Base-by-base conservation (phyloP, 2,888 invertebrate species). In the Xanthia togata region DNA sequence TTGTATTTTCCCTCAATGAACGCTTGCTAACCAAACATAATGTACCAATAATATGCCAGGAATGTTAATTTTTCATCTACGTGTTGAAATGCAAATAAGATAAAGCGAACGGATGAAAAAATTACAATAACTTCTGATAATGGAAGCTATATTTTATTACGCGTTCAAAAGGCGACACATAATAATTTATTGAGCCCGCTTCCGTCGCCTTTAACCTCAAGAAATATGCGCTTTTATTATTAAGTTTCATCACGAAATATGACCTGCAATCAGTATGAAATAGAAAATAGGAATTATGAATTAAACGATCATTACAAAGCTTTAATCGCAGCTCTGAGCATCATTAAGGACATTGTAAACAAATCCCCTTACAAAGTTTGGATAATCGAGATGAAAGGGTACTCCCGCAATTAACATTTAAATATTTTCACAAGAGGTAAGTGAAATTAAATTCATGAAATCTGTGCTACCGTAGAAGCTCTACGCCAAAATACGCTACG, bases 321-420 rank as follows among this genome's bases (percentile, higher is more conserved):
- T 91, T 92, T 92, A 91, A 93, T 90, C 90, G 86, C 85, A 79
- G 89, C 86, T 86, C 85, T 85, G 84, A 90, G 90, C 88, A 91
- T 92, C 93, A 93, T 93, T 93, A 93, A 89, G 89, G 89, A 89
- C 91, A 93, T 90, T 92, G 92, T 92, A 93, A 93, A 93, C 93
- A 93, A 93, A 93, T 92, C 90, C 91, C 79, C 87, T 89, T 87
- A 89, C 90, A 90, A 91, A 92, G 90, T 92, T 93, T 90, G 88
- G 87, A 91, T 91, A 91, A 93, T 90, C 89, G 91, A 91, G 91
- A 91, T 91, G 90, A 92, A 92, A 92, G 91, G 91, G 89, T 90
- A 89, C 89, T 83, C 84, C 82, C 76, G 89, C 90, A 92, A 92
- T 93, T 92, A 92, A 91, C 91, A 91, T 92, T 92, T 89, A 90